Conservation (phyloP, 2,888 invertebrate species). For the Coleophora flavipennella region DNA sequence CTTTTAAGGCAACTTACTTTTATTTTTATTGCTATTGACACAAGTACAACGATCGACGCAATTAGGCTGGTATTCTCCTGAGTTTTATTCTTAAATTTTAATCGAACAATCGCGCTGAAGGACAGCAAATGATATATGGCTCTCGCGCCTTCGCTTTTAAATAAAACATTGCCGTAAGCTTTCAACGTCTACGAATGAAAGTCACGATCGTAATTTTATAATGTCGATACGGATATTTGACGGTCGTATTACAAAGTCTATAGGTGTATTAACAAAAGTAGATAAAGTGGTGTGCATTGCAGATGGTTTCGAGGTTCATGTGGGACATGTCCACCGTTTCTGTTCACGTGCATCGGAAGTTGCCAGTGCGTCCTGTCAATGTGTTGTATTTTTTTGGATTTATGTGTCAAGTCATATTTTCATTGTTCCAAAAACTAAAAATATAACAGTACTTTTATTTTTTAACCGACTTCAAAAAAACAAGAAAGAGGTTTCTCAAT, state of each 20-base stretch:
- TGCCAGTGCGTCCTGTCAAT: conserved; percentile 44
- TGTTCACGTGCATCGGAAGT: conserved; percentile 36
- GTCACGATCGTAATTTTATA: conserved; percentile 71
- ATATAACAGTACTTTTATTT: no score
- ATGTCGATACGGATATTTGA: conserved; percentile 54
- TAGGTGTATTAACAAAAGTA: conserved; percentile 20
- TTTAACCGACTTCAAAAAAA: no score
- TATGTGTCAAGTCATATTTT: conserved; percentile 36
- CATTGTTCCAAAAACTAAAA: no score
- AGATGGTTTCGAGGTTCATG: conserved; percentile 22
- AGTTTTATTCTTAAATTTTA: conserved; percentile 47
- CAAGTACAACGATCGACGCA: conserved; percentile 29
- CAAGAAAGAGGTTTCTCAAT: no score
- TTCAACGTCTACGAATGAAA: conserved; percentile 59
- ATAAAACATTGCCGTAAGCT: conserved; percentile 67
- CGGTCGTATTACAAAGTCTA: conserved; percentile 54
- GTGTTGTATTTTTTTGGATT: no score
- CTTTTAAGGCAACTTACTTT: conserved; percentile 8
- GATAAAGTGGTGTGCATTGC: conserved; percentile 10
- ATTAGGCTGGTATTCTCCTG: conserved; percentile 51
- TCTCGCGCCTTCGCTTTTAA: conserved; percentile 60
- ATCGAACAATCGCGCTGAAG: conserved; percentile 58
- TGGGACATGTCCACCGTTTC: conserved; percentile 26
- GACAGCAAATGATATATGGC: conserved; percentile 57
- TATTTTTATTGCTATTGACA: conserved; percentile 21